Conservation (phyloP, 1,140 invertebrate species). For the Whitmania pigra region DNA sequence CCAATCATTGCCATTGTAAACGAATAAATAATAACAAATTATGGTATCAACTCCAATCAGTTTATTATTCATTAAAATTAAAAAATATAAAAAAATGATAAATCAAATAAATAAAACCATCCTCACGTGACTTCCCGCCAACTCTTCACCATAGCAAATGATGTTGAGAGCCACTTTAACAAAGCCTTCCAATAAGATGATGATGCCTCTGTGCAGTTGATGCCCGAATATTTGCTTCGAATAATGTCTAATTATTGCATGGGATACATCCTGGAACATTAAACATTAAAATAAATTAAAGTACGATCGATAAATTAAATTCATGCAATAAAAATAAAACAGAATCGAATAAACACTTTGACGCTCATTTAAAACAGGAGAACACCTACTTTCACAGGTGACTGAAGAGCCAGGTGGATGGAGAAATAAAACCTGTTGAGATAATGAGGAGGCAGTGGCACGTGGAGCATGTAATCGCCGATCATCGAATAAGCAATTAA, state of each 20-base stretch:
- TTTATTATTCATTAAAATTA: too few species aligned
- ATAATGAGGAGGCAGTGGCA: slow-evolving; percentile 7
- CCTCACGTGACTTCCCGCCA: too few species aligned
- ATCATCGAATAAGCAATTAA: neutral
- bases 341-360: too few species aligned
- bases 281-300: too few species aligned
- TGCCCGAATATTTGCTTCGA: neutral
- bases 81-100: too few species aligned
- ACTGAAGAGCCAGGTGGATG: neutral
- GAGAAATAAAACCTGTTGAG: neutral
- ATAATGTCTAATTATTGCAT: neutral
- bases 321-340: too few species aligned
- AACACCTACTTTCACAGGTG: neutral
- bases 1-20: neutral
- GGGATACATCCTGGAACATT: neutral
- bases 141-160: neutral
- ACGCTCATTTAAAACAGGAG: too few species aligned
- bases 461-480: neutral
- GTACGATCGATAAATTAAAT: neutral
- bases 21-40: neutral
- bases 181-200: too few species aligned
- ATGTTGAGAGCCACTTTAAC: neutral
- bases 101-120: too few species aligned
- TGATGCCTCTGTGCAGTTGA: too few species aligned
- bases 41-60: too few species aligned